Percentiles rank a stretch among this genome's conserved stretches.
Conservation (phyloP, 1,140 invertebrate species). For the Bombus ignitus region DNA sequence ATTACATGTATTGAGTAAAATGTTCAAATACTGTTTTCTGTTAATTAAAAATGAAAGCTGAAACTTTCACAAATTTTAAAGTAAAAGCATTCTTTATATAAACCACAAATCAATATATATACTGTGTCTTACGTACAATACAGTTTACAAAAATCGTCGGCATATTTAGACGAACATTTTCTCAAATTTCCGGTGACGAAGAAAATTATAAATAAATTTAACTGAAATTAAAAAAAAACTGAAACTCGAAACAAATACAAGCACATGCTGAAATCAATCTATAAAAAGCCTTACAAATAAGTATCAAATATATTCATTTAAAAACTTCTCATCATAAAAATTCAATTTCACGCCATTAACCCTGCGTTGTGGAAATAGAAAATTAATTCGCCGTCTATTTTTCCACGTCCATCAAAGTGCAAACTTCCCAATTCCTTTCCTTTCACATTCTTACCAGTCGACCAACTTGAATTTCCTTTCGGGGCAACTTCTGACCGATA, state of each 20-base stretch:
- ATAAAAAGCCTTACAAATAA: neutral
- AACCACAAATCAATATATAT: no score
- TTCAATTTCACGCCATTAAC: neutral
- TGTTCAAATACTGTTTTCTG: no score
- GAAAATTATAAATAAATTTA: no score
- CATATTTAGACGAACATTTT: no score
- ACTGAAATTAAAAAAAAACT: neutral
- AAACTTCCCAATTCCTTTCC: neutral
- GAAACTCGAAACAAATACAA: neutral
- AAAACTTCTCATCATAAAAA: neutral
- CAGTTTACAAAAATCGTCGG: no score
- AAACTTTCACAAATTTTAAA: no score
- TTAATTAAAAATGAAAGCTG: no score
- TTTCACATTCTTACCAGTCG: neutral
- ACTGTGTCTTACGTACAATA: no score
- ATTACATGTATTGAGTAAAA: no score
- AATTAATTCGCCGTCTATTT: neutral
- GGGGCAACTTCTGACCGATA: neutral
- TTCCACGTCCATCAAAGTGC: neutral
- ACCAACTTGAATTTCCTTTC: neutral
- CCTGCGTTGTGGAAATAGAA: neutral
- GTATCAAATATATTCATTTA: neutral
- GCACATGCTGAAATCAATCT: no score
- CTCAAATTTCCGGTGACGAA: no score
- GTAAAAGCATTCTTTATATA: no score